A percentile compares a stretch with the other conserved stretches of the same genome.
Conservation (phyloP, 2,888 invertebrate species). For the Zygothrica quintamaculata region DNA sequence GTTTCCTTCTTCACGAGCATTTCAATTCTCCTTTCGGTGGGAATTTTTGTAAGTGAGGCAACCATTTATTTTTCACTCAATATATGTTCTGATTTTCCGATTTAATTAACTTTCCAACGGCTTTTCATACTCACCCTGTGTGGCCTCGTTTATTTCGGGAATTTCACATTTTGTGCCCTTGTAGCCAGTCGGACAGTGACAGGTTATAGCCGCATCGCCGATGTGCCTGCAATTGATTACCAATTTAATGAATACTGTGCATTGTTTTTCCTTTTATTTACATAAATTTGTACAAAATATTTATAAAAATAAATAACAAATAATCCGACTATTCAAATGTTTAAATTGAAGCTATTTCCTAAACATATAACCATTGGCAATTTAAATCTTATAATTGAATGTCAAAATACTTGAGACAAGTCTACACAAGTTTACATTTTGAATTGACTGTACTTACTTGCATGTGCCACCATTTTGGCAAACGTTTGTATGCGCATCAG, state of each 20-base stretch:
- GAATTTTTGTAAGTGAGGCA: conserved; percentile 4
- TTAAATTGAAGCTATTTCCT: too few species aligned
- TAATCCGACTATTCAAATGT: too few species aligned
- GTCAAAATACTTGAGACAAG: too few species aligned
- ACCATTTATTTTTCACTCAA: conserved; percentile 12
- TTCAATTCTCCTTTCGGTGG: conserved; percentile 19
- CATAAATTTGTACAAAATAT: background rate
- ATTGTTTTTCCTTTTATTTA: background rate
- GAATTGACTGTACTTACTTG: conserved; percentile 87
- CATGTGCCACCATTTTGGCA: conserved; percentile 94
- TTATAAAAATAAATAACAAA: background rate
- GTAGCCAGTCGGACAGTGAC: conserved; percentile 88
- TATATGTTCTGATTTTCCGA: conserved; percentile 46
- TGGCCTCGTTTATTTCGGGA: conserved; percentile 84
- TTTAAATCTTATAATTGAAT: too few species aligned
- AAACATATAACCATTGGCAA: too few species aligned
- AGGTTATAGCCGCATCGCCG: conserved; percentile 90
- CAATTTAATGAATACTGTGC: background rate
- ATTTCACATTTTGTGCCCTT: conserved; percentile 90
- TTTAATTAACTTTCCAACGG: conserved; percentile 24
- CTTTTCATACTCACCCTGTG: conserved; percentile 83
- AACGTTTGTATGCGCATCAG: conserved; percentile 87
- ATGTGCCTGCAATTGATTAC: conserved; percentile 88
- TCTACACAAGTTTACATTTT: background rate
- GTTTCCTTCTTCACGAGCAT: conserved; percentile 1